These are phyloP conservation scores for Hydropotes inermis DNA, from an alignment of 2,113 vertebrate species.

Conservation along the genomic window DNA sequence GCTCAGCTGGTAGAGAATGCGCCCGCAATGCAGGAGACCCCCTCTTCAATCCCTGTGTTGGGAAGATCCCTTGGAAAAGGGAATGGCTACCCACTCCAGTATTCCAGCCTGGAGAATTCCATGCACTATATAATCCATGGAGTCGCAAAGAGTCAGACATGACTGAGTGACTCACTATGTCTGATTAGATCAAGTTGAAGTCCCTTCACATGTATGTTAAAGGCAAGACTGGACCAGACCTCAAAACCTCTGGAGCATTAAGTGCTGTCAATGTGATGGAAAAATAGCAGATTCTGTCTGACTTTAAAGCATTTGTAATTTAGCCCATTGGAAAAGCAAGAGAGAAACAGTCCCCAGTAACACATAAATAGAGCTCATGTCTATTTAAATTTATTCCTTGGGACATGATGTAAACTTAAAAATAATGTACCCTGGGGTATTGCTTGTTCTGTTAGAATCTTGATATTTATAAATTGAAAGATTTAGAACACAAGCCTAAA, in stretches of 20 bases:
- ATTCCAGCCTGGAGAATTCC: not conserved
- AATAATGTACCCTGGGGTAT: not conserved
- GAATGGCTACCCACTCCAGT: not conserved
- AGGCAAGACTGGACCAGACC: not conserved
- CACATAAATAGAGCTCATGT: not conserved
- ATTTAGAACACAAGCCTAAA: too few species aligned
- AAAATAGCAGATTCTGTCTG: not conserved
- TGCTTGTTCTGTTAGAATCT: not conserved
- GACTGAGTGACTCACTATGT: not conserved
- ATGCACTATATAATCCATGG: rapidly evolving
- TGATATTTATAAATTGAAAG: too few species aligned
- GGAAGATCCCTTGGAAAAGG: not conserved
- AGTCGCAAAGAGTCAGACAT: not conserved
- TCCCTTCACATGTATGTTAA: not conserved
- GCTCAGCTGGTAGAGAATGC: not conserved
- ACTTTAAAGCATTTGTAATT: not conserved
- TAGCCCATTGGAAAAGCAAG: not conserved
- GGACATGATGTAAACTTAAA: not conserved
- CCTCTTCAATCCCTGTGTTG: not conserved
- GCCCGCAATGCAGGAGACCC: not conserved
- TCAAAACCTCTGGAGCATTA: not conserved
- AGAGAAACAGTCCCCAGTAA: not conserved
- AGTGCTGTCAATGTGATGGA: not conserved
- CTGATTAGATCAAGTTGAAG: not conserved
- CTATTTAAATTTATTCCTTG: not conserved